phyloP scores from a whole-genome alignment of 2,888 invertebrate genomes.

The Unio delphinus region DNA sequence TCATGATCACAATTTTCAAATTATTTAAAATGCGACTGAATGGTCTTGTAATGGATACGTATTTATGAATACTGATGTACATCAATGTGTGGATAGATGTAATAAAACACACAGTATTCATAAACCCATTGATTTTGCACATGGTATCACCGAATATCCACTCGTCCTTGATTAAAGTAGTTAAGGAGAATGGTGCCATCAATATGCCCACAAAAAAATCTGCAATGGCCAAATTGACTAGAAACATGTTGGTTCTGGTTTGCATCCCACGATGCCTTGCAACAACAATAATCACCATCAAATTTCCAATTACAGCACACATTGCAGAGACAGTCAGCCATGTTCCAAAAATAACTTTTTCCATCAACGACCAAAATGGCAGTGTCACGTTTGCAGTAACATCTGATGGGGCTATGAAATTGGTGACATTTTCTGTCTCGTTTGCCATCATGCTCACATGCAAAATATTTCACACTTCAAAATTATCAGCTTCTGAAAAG shows the following conservation, averaged over 20 bases:
- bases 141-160: constrained; percentile 69
- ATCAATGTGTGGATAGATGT: constrained; percentile 73
- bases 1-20: constrained; percentile 68
- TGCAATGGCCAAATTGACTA: constrained; percentile 72
- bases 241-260: constrained; percentile 73
- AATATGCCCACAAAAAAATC: constrained; percentile 71
- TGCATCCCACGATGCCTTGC: constrained; percentile 71
- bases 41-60: constrained; percentile 71
- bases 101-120: constrained; percentile 70
- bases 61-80: constrained; percentile 73
- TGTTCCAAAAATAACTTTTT: constrained; percentile 61
- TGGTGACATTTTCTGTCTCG: no score
- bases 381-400: no score
- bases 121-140: constrained; percentile 72
- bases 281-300: constrained; percentile 72
- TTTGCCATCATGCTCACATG: no score
- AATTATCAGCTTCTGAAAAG: no score
- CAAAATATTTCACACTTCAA: no score
- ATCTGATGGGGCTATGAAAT: no score
- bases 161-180: constrained; percentile 68
- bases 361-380: constrained; percentile 15
- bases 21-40: constrained; percentile 69
- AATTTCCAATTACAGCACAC: constrained; percentile 69
- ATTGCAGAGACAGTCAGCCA: constrained; percentile 67
- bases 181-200: constrained; percentile 71